These are phyloP conservation scores for Agrypnia vestita DNA, from an alignment of 1,140 invertebrate species.

Conservation along the genomic window DNA sequence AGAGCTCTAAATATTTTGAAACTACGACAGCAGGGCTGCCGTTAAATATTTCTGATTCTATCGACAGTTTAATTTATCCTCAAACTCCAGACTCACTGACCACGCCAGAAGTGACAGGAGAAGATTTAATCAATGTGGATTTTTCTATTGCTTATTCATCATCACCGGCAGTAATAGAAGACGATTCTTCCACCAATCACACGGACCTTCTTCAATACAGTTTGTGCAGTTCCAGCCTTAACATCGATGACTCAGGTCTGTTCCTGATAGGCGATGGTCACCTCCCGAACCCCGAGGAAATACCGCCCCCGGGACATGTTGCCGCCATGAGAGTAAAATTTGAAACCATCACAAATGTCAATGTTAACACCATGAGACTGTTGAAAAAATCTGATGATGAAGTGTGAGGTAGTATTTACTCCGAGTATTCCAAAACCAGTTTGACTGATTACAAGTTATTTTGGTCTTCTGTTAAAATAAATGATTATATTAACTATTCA, in stretches of 20 bases:
- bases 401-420: slow-evolving; percentile 21
- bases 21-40: background rate
- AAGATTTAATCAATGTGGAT: slow-evolving; percentile 6
- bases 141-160: slow-evolving; percentile 45
- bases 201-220: slow-evolving; percentile 51
- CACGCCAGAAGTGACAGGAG: slow-evolving; percentile 14
- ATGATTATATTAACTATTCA: too few species aligned
- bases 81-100: slow-evolving; percentile 29
- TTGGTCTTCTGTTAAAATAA: too few species aligned
- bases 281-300: slow-evolving; percentile 56
- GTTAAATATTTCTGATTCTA: slow-evolving; percentile 12
- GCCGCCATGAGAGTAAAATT: slow-evolving; percentile 71
- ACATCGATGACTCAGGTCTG: slow-evolving; percentile 37
- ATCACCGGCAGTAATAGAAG: slow-evolving; percentile 44
- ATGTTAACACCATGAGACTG: slow-evolving; percentile 54
- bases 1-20: too few species aligned
- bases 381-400: slow-evolving; percentile 56
- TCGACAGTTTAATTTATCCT: slow-evolving; percentile 26
- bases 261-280: slow-evolving; percentile 45
- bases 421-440: background rate
- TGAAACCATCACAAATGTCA: slow-evolving; percentile 68
- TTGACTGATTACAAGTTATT: too few species aligned
- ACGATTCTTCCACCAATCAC: slow-evolving; percentile 49
- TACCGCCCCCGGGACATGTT: slow-evolving; percentile 67
- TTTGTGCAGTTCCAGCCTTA: slow-evolving; percentile 46